Percentiles rank a stretch among this genome's conserved stretches.
Evolutionary conservation across 1,140 invertebrate species (phyloP).

Genomic region (Diorhabda carinulata): DNA sequence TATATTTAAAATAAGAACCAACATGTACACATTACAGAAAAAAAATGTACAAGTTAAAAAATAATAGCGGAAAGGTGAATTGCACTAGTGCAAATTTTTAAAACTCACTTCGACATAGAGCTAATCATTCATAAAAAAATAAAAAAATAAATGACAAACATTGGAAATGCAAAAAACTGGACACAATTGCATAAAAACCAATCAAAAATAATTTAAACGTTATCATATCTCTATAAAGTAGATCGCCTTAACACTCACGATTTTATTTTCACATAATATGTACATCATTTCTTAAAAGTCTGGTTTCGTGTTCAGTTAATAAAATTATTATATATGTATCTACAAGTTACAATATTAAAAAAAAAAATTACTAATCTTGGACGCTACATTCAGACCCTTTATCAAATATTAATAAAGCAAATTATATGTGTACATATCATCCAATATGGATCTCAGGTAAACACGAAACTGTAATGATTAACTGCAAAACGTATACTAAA

Average conservation of each 20-base stretch:
- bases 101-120: constrained; percentile 17
- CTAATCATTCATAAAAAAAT: constrained; percentile 19
- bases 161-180: constrained; percentile 40
- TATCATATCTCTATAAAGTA: constrained; percentile 17
- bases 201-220: constrained; percentile 11
- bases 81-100: constrained; percentile 24
- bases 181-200: constrained; percentile 17
- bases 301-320: constrained; percentile 6
- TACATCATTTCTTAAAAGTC: constrained; percentile 15
- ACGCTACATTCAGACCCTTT: constrained; percentile 23
- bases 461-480: too few relatives aligned
- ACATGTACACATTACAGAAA: constrained; percentile 25
- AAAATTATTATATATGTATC: constrained; percentile 16
- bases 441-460: too few relatives aligned
- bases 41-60: constrained; percentile 21
- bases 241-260: constrained; percentile 11
- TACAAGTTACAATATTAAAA: constrained; percentile 13
- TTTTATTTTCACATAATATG: constrained; percentile 19
- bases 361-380: constrained; percentile 22
- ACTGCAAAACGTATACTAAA: too few relatives aligned
- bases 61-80: constrained; percentile 6
- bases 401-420: too few relatives aligned
- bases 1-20: constrained; percentile 25
- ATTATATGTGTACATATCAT: too few relatives aligned
- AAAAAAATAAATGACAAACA: constrained; percentile 27